Base-by-base conservation (phyloP, 2,888 invertebrate species). In the Podotricha telesiphe region DNA sequence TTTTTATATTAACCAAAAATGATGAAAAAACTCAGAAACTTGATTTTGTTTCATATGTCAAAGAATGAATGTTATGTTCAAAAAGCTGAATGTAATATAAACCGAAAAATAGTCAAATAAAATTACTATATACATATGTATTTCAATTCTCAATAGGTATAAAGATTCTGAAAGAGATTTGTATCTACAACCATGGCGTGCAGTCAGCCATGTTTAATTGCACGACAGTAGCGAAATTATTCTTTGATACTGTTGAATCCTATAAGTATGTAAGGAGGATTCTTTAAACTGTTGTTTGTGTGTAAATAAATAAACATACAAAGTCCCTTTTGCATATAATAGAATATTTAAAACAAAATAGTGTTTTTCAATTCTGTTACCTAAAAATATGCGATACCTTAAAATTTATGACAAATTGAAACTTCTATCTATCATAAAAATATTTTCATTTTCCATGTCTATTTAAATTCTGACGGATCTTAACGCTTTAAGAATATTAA, bases 401-500 rank as follows among this genome's bases (percentile, higher is more conserved):
- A 5, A 42, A 42, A 42, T 42, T 15, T 58, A 58, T 20, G 10
- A 19, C 4, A 37, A 3, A 19, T 58, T 59, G 4, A 22, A n/a
- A 59, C n/a, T n/a, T 37, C 20, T 58, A 42, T 15, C 20, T 15
- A 22, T 22, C 22, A 22, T 22, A n/a, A 22, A 45, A 45, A 59
- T 45, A 45, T 45, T 42, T 58, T 45, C 22, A 28, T 28, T 58
- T 8, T 0, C 20, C 15, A 15, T 42, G 40, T 20, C 40, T 20
- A 22, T 42, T 42, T 42, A 20, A n/a, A 42, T 42, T 42, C 42
- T 5, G 3, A 58, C 17, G 34, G 15, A 20, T 42, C 15, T 11
- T 28, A 45, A 59, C 17, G 22, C 11, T 45, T 59, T 59, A 59
- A 45, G 22, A 59, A 45, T 28, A 59, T 45, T 59, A 22, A 28